Base-by-base conservation (phyloP, 2,113 vertebrate species). In the Callaeas wilsoni region DNA sequence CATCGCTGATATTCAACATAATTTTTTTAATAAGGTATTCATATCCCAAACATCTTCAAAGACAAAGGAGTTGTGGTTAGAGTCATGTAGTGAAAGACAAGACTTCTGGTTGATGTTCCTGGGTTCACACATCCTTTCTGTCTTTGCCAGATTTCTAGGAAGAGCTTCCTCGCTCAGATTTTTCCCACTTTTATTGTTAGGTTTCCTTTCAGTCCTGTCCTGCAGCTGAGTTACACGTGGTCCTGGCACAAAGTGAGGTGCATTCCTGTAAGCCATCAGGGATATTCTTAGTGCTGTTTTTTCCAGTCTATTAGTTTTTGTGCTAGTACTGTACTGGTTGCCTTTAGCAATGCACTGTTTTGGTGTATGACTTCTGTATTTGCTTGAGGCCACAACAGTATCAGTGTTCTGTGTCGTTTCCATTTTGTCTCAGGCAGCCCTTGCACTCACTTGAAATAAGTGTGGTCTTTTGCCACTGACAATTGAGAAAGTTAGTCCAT, bases 301-400 rank as follows among this genome's bases (percentile, higher is more conserved):
- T 84, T 74, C 73, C 84, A 83, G 60, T 23, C 53, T 88, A 56
- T 93, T 86, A 81, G 75, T 30, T 79, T 95, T 47, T 67, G 62
- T 85, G 59, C 76, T 84, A 55, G 75, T 63, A 12, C 46, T 67
- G 46, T 41, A 27, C 49, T 39, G 33, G 60, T 75, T 89, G 94
- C 93, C 85, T 76, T 93, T 10, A 94, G 82, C 95, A 82, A 70
- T 57, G 69, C 52, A 57, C n/a, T 70, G 56, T 42, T 84, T 81
- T 74, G 73, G 84, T 37, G 69, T 37, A 46, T 47, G 76, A 85
- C 69, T 88, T 59, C 64, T 85, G 39, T 46, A 37, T 26, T 89
- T 94, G 96, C 96, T 97, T 41, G 69, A 96, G 92, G 95, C 91
- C 84, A 94, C 79, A 91, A 37, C 55, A 93, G 83, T 35, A 90